Conservation (phyloP, 2,797 vertebrate genomes). For the Emys orbicularis region DNA sequence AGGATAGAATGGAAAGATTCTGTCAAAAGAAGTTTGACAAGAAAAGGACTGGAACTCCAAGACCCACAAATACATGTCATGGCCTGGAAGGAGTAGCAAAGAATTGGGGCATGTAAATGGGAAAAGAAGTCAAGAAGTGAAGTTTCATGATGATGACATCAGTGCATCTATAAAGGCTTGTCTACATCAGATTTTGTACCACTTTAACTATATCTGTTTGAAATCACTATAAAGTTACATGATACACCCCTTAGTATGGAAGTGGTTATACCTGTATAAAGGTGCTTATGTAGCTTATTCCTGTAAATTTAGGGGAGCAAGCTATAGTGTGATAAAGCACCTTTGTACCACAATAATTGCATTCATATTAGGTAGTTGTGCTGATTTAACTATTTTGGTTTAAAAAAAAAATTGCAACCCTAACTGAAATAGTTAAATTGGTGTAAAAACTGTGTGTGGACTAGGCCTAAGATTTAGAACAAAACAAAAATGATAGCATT, state of each 20-base stretch:
- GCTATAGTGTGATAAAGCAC: background rate
- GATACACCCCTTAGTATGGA: background rate
- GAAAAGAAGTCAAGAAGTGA: background rate
- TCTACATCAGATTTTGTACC: background rate
- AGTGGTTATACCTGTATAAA: background rate
- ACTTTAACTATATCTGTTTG: background rate
- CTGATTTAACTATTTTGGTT: background rate
- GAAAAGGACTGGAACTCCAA: background rate
- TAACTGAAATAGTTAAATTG: background rate
- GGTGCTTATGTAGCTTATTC: background rate
- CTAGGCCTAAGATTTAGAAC: background rate
- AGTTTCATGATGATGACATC: background rate
- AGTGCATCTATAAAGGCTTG: background rate
- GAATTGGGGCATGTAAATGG: background rate
- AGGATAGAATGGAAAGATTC: background rate
- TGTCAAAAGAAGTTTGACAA: background rate
- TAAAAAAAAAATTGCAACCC: background rate
- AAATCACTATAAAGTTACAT: background rate
- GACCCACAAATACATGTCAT: background rate
- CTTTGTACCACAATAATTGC: background rate
- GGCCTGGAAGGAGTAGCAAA: background rate
- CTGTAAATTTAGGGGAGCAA: background rate
- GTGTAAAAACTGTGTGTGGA: background rate
- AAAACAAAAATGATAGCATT: background rate
- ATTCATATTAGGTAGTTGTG: background rate